A percentile compares a stretch with the other conserved stretches of the same genome.
Evolutionary conservation across 2,113 vertebrate species (phyloP).

Genomic region (Phaethornis superciliosus): DNA sequence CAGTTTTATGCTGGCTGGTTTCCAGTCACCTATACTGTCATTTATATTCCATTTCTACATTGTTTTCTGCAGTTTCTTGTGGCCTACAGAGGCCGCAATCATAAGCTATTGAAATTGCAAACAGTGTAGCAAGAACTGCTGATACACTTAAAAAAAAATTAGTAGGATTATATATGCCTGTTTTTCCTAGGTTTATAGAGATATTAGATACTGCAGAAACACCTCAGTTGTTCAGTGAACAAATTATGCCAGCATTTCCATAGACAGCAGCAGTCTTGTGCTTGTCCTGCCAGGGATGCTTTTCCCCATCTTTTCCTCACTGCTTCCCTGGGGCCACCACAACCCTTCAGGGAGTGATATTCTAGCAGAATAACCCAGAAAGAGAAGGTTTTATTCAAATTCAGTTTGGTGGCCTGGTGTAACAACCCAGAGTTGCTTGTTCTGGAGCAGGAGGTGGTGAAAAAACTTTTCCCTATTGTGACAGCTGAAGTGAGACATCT

Average conservation of each 20-base stretch:
- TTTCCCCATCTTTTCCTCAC: not conserved
- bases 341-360: not conserved
- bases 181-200: not conserved
- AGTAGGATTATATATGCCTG: not conserved
- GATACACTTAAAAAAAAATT: not conserved
- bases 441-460: not conserved
- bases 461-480: not conserved
- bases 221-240: not conserved
- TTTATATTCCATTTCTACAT: not conserved
- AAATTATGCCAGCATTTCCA: not conserved
- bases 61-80: not conserved
- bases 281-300: not conserved
- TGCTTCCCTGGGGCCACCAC: not conserved
- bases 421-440: not conserved
- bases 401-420: not conserved
- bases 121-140: not conserved
- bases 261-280: not conserved
- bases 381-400: not conserved
- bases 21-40: not conserved
- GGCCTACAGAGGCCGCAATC: not conserved
- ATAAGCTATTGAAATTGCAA: not conserved
- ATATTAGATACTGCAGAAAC: not conserved
- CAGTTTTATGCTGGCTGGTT: not conserved
- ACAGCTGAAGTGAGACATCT: not conserved
- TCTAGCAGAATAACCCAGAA: not conserved